A percentile compares a stretch with the other conserved stretches of the same genome.
These are phyloP conservation scores for Drosophila nebulosa DNA, from an alignment of 1,140 invertebrate species.

Conservation along the genomic window DNA sequence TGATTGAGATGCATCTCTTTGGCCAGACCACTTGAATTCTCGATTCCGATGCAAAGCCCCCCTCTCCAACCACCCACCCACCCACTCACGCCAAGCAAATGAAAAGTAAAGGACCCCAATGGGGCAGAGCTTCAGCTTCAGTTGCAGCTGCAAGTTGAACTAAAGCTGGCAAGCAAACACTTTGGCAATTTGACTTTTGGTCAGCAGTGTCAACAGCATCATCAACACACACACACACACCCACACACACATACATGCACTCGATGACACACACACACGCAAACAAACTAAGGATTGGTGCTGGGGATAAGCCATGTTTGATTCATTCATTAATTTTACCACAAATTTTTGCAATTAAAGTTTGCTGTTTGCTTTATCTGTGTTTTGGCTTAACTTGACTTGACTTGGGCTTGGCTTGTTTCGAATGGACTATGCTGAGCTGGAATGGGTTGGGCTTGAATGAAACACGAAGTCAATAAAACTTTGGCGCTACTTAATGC, in stretches of 20 bases:
- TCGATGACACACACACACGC: not conserved
- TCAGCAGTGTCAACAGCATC: slow-evolving; percentile 69
- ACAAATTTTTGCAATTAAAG: slow-evolving; percentile 79
- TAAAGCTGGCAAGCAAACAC: slow-evolving; percentile 66
- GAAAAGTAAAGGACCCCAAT: slow-evolving; percentile 5
- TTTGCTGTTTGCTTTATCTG: slow-evolving; percentile 76
- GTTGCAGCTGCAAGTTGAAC: slow-evolving; percentile 14
- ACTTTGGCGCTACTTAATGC: slow-evolving; percentile 78
- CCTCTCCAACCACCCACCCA: not conserved
- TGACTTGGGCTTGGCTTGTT: not conserved
- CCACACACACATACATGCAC: not conserved
- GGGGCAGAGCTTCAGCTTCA: slow-evolving; percentile 32
- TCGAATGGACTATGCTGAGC: not conserved
- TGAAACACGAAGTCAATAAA: slow-evolving; percentile 76
- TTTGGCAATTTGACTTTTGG: slow-evolving; percentile 77
- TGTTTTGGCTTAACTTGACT: slow-evolving; percentile 27
- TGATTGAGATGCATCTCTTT: not conserved
- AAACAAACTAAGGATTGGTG: not conserved
- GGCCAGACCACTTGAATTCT: slow-evolving; percentile 20
- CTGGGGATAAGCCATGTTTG: slow-evolving; percentile 11
- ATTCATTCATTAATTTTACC: slow-evolving; percentile 73
- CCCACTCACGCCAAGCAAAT: not conserved
- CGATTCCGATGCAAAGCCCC: slow-evolving; percentile 28
- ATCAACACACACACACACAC: slow-evolving; percentile 24
- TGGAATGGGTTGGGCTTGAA: not conserved